Base-by-base conservation (phyloP, 2,113 vertebrate genomes). In the Talpa occidentalis region DNA sequence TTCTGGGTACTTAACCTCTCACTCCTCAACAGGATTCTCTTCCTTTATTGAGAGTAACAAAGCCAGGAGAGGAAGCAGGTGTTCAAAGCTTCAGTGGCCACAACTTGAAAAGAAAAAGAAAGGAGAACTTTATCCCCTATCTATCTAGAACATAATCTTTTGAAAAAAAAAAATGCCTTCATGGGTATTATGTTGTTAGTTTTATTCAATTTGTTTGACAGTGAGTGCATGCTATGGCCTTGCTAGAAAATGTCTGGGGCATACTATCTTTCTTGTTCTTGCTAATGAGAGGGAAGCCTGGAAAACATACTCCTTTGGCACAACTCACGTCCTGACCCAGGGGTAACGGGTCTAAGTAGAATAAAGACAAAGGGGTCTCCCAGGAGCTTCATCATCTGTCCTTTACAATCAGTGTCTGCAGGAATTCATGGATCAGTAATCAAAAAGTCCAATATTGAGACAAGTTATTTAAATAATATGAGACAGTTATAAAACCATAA, bases 21-120 rank as follows among this genome's bases (percentile, higher is more conserved):
- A 42, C 90, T 94, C 84, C 85, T 96, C 90, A 96, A 82, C 24
- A 90, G 95, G 77, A 90, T 80, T 95, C 74, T 91, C 73, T 94
- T 91, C 88, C 80, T 95, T 96, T 93, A 93, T 87, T 37, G 84
- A 92, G 37, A 93, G 22, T 76, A 92, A 94, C 91, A 96, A 88
- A 95, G 47, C 83, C 91, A 92, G 44, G 30, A 95, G 93, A 74
- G 91, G 90, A 97, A 97, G 96, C 94, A 97, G 95, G 87, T 96
- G 86, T 95, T 94, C 73, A 95, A 88, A 94, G 88, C 73, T 52
- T 94, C 91, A 82, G 76, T 72, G 64, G 47, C 64, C 64, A 94
- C 88, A 96, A 91, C 35, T 79, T 67, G 70, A 66, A 22, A 67
- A n/a, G 35, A 49, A 77, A 26, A 24, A 19, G 73, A 16, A 24